Base-by-base conservation (phyloP, 2,888 invertebrate species). In the Orchesellides sinensis region DNA sequence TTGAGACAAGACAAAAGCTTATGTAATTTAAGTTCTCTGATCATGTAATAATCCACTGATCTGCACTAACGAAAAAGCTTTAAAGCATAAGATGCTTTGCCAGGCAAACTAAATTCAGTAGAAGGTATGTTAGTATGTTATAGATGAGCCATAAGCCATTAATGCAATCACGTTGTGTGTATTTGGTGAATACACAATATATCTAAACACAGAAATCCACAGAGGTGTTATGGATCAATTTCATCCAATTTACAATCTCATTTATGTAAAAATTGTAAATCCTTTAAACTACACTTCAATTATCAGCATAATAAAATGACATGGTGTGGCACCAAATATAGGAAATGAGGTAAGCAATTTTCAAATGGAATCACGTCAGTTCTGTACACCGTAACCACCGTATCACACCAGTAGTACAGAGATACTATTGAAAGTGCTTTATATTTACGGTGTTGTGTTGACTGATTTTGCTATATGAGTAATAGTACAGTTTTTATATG, bases 201-300 rank as follows among this genome's bases (percentile, higher is more conserved):
- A 49, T 29, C 19, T 17, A 25, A 74, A 54, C 52, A 63, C 35
- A 73, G 47, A 61, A 21, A 40, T 4, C 52, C 49, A 49, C 5
- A 69, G 45, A 80, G 79, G 79, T 80, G 79, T 80, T 80, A 65
- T 79, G 72, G 79, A 80, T 80, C 79, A 80, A 80, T 80, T 80
- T 80, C 79, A 72, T 80, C 79, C 79, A 80, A 80, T 80, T 80
- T 80, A 80, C 65, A 80, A 80, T 80, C 79, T 80, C 79, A 80
- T 80, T 80, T 80, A 72, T 61, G 61, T 59, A 49, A 68, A 77
- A 68, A 59, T 77, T 69, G 68, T 77, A 77, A 56, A 77, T 77
- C 77, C 77, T 68, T 59, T 68, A 68, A 77, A 66, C 69, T 68
- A 68, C 68, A 77, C 77, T 61, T 68, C 68, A 77, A 77, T 77